Base-by-base conservation (phyloP, 2,888 invertebrate genomes). In the Mimas tiliae region DNA sequence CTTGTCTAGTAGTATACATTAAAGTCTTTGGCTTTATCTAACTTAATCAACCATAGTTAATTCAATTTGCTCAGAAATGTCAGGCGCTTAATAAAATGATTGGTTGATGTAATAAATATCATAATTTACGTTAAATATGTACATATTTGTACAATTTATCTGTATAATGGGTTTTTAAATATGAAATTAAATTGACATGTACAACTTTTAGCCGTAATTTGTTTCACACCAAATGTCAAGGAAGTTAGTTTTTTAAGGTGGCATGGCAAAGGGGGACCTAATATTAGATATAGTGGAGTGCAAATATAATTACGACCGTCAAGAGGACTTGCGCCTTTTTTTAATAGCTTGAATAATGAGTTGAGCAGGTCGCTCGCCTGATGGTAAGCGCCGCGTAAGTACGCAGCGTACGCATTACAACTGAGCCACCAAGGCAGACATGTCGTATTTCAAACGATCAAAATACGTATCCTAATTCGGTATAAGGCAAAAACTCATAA, bases 101-200 rank as follows among this genome's bases (percentile, higher is more conserved):
- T 53, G 8, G 9, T 53, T 53, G 3, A 27, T 19, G 12, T 53
- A 53, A 53, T 19, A 53, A 19, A 27, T 27, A 9, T 53, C 14
- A 27, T 19, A 19, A 27, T 53, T 19, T 27, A 27, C 27, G 27
- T 27, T 27, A 27, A 27, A 51, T 51, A 53, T 27, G 52, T 53
- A 53, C 19, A 53, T 53, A 27, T 53, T 53, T 27, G 52, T 53
- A 53, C 27, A 27, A 53, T 14, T 53, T 53, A 53, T 53, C 27
- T 53, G 19, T 1, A 27, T 11, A 53, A 58, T 16, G 9, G 42
- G 19, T 38, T 62, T 19, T 42, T 38, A 62, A 62, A 62, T 19
- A 12, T 62, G 6, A 42, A 62, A 8, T 9, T 16, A 62, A 62
- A 42, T 42, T 42, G 42, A 19, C 62, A 62, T 38, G 42, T 62